A percentile compares a stretch with the other conserved stretches of the same genome.
Conservation (phyloP, 2,888 invertebrate genomes). For the Unio pictorum region DNA sequence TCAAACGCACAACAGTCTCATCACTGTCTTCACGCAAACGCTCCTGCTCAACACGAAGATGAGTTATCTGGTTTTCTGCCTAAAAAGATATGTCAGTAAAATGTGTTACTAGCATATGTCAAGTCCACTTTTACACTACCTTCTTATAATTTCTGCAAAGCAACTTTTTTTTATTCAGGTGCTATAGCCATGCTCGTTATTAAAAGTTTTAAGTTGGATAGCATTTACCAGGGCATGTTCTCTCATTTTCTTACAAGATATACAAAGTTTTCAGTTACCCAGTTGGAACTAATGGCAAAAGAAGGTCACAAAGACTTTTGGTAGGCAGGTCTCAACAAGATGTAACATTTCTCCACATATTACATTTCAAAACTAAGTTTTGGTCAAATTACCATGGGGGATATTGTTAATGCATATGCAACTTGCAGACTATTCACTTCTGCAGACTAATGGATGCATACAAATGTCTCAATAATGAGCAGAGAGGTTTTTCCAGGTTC, state of each 20-base stretch:
- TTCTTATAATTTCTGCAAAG: neutral
- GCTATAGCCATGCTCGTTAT: neutral
- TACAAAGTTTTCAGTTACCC: neutral
- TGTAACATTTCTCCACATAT: too few species aligned
- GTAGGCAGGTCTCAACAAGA: too few species aligned
- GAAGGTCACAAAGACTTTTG: too few species aligned
- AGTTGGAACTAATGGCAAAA: too few species aligned
- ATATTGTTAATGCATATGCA: too few species aligned
- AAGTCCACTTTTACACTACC: neutral
- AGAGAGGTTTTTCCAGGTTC: too few species aligned
- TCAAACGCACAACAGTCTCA: slow-evolving; percentile 74
- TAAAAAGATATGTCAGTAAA: slow-evolving; percentile 35
- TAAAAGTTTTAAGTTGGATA: neutral
- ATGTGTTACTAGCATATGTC: neutral
- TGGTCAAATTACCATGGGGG: too few species aligned
- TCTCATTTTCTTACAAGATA: neutral
- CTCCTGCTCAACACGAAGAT: slow-evolving; percentile 62
- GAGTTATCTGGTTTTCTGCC: slow-evolving; percentile 66
- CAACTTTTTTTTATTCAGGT: too few species aligned
- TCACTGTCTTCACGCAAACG: slow-evolving; percentile 75
- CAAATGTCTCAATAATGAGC: too few species aligned
- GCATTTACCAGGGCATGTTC: neutral
- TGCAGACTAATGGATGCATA: too few species aligned
- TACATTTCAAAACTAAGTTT: too few species aligned
- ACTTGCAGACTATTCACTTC: too few species aligned